phyloP scores from a whole-genome alignment of 2,888 invertebrate genomes.

The Aporophyla nigra region DNA sequence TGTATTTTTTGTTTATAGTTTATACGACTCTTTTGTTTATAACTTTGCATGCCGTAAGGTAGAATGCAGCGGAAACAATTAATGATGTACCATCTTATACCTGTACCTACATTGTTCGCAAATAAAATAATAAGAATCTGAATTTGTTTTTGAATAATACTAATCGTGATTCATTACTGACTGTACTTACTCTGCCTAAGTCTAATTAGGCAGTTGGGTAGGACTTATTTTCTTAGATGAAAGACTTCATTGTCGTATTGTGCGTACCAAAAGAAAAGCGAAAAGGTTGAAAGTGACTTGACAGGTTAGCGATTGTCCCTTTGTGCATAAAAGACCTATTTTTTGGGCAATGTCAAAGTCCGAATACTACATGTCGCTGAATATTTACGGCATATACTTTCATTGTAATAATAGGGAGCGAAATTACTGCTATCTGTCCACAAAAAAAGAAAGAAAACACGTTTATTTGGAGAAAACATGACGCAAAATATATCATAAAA shows the following conservation, averaged over 20 bases:
- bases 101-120: too few relatives aligned
- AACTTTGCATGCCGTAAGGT: too few relatives aligned
- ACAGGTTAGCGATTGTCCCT: neutral
- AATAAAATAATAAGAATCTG: too few relatives aligned
- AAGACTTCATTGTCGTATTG: neutral
- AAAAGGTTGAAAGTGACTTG: neutral
- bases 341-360: neutral
- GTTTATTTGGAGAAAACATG: neutral
- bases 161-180: neutral
- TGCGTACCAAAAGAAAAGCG: neutral
- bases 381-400: neutral
- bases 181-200: neutral
- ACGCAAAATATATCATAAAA: too few relatives aligned
- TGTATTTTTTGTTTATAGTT: too few relatives aligned
- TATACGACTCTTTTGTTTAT: too few relatives aligned
- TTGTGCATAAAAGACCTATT: neutral
- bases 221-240: neutral
- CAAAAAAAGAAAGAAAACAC: neutral
- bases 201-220: neutral
- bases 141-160: neutral
- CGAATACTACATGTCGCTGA: neutral
- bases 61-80: too few relatives aligned
- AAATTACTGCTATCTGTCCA: neutral
- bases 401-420: neutral
- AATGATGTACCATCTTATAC: too few relatives aligned